phyloP scores from a whole-genome alignment of 2,888 invertebrate genomes.

The Cataglyphis altisquamis region DNA sequence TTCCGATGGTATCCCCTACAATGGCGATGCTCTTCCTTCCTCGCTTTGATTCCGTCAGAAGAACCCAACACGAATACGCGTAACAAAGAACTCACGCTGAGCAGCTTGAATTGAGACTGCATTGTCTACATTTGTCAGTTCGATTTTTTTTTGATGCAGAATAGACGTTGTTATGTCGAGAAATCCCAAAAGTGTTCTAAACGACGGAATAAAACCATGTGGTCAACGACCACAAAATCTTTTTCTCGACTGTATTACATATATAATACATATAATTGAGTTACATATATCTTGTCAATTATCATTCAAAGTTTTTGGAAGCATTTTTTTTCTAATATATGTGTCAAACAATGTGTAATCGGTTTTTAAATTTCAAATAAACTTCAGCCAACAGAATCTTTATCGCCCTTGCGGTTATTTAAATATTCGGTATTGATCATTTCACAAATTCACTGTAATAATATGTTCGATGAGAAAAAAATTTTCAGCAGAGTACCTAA shows the following conservation, averaged over 20 bases:
- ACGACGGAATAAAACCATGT: neutral
- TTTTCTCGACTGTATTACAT: neutral
- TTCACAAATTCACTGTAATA: neutral
- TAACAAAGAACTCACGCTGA: slow-evolving; percentile 68
- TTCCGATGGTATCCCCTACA: slow-evolving; percentile 64
- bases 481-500: neutral
- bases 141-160: slow-evolving; percentile 44
- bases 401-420: neutral
- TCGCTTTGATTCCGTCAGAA: slow-evolving; percentile 66
- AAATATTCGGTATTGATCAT: neutral
- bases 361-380: neutral
- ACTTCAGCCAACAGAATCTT: neutral
- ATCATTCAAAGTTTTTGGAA: neutral
- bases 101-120: slow-evolving; percentile 43
- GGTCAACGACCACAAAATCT: neutral
- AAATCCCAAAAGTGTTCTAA: slow-evolving; percentile 24
- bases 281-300: neutral
- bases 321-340: no score
- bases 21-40: slow-evolving; percentile 73
- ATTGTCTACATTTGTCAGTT: slow-evolving; percentile 45
- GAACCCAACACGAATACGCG: slow-evolving; percentile 42
- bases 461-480: neutral
- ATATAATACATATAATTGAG: neutral
- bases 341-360: neutral
- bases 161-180: slow-evolving; percentile 49